Base-by-base conservation (phyloP, 2,113 vertebrate genomes). In the Megaleporinus macrocephalus region DNA sequence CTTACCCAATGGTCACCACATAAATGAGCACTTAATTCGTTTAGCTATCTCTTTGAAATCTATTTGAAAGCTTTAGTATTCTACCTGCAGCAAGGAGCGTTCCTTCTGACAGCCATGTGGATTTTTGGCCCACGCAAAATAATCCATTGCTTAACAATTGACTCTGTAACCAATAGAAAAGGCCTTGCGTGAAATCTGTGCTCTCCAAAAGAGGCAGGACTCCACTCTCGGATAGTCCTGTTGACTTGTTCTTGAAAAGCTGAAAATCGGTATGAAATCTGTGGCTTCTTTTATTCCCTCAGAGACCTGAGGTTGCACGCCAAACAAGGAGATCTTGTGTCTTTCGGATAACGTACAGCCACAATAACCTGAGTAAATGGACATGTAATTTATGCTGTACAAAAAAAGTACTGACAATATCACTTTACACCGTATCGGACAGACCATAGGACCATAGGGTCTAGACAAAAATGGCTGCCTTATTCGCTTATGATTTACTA, bases 391-490 rank as follows among this genome's bases (percentile, higher is more conserved):
- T 47, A 59, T 33, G 24, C 20, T 49, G 41, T 76, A 61, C 55
- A 69, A 27, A 33, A 76, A 24, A 13, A 69, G 57, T 20, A 10
- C 73, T 70, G 53, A 75, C 57, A 30, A 63, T 71, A 79, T 85
- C 24, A 74, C 61, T 76, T 73, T 69, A 55, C 61, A 62, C 73
- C 33, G 61, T 78, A 27, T 41, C 49, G 41, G 59, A 41, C 75
- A 69, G 24, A 76, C 47, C 59, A 70, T 30, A 82, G n/a, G 51
- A 68, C 15, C 27, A 41, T 61, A 51, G 57, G 59, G 61, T 36
- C 59, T 18, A n/a, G 30, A 84, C 44, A 70, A 81, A n/a, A 81
- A 81, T 75, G 71, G 44, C 41, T 70, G 63, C 33, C 47, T 63
- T 44, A 71, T 79, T 49, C 61, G 57, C 12, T 66, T 57, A 59